Evolutionary conservation across 2,797 vertebrate species (phyloP).

Genomic region (Anguilla obscura): DNA sequence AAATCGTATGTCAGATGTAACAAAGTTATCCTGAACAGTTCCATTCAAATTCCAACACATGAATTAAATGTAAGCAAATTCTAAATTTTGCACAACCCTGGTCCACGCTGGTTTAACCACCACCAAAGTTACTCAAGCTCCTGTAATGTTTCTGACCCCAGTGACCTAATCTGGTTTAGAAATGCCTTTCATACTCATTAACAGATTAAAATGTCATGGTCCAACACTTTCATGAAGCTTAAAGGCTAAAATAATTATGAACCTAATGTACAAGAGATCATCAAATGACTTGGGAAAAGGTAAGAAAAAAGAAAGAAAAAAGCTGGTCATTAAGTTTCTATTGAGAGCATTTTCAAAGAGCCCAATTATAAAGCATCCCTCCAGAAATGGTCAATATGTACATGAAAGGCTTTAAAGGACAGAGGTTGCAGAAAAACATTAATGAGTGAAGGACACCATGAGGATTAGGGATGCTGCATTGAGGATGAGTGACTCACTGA

Average conservation of each 20-base stretch:
- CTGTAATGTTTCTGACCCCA: not conserved
- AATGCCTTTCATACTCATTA: not conserved
- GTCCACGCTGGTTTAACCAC: not conserved
- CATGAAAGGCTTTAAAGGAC: conserved; percentile 14
- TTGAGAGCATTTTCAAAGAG: not conserved
- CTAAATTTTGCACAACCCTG: not conserved
- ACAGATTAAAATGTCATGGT: not conserved
- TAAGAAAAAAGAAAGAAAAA: not conserved
- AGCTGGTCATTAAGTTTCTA: not conserved
- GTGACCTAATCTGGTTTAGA: not conserved
- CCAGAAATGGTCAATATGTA: not conserved
- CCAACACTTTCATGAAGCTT: not conserved
- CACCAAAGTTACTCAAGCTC: not conserved
- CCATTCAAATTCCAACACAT: not conserved
- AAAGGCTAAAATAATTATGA: not conserved
- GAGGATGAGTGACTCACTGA: not conserved
- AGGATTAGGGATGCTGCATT: not conserved
- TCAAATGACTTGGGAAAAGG: not conserved
- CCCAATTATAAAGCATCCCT: not conserved
- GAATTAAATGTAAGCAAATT: not conserved
- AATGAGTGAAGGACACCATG: not conserved
- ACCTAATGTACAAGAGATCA: not conserved
- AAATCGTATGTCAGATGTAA: not conserved
- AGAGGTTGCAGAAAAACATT: not conserved
- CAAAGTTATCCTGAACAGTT: not conserved